Evolutionary conservation across 2,888 invertebrate species (phyloP), one percentile per base, ranked within the genome.

Genomic region (Aphidoletes aphidimyza): DNA sequence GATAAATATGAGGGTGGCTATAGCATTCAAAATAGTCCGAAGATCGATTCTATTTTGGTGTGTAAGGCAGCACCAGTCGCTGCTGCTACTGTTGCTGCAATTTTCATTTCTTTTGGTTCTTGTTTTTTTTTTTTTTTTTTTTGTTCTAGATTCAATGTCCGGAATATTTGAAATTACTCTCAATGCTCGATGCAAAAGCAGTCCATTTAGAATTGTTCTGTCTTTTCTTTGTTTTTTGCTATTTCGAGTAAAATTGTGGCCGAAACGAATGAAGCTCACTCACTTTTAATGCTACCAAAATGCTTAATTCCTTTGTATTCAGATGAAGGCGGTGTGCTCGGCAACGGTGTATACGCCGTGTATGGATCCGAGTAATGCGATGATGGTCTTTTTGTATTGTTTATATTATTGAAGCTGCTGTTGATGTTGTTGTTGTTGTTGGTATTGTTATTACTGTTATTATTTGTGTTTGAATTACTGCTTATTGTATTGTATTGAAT

Each of bases 401-500:
- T 42, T 22, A 39, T 42, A 42, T 83, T 83, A 42, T 45, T 83
- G 30, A 26, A 30, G 49, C 54, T 84, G 49, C 36, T 30, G 49
- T 37, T 36, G 47, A 17, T 42, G 45, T 42, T 45, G 42, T 83
- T 22, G 42, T 14, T 84, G 34, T 69, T 69, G 69, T 69, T 30
- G 69, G 26, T 69, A 30, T 69, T 69, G 69, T 34, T 69, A 30
- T 34, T 87, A 36, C n/a, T 84, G 30, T 49, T 84, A 85, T 90
- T 89, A 86, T 30, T 83, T 19, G 42, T 47, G 34, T 45, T 84
- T 84, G 47, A 34, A 84, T 49, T 84, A 36, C 37, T 59, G 36
- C 59, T 84, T 37, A 54, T 45, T 45, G 83, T 45, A 83, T 83
- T 26, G 42, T 39, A 83, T 83, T 83, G 81, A 39, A 45, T 83